phyloP scores from a whole-genome alignment of 2,888 invertebrate species.

The Caenorhabditis sp. region DNA sequence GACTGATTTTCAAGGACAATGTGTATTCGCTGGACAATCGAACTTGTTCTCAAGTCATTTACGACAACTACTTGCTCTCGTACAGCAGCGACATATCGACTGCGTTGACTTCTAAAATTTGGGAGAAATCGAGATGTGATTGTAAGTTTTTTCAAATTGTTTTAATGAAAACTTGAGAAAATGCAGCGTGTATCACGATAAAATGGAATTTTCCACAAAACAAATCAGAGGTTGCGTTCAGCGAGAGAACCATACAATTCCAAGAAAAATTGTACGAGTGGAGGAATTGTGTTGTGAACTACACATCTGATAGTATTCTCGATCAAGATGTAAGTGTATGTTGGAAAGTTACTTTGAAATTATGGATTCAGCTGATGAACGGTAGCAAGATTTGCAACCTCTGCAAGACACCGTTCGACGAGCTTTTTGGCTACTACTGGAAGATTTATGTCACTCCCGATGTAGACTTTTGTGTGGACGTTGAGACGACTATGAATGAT shows the following conservation, averaged over 20 bases:
- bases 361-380: constrained; percentile 35
- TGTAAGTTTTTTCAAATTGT: constrained; percentile 68
- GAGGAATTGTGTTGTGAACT: constrained; percentile 79
- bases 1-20: constrained; percentile 60
- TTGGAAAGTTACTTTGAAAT: neutral
- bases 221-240: constrained; percentile 69
- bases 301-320: constrained; percentile 39
- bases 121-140: constrained; percentile 79
- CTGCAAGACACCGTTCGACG: constrained; percentile 75
- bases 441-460: constrained; percentile 79
- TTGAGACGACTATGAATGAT: constrained; percentile 83
- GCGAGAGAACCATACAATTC: constrained; percentile 70
- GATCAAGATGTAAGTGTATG: constrained; percentile 2
- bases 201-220: constrained; percentile 72
- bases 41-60: constrained; percentile 80
- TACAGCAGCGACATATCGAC: constrained; percentile 77
- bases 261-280: constrained; percentile 72
- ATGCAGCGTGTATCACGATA: constrained; percentile 73
- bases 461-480: constrained; percentile 81
- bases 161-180: too few species aligned
- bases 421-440: constrained; percentile 80
- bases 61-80: constrained; percentile 79
- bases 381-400: constrained; percentile 69
- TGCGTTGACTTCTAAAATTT: constrained; percentile 74
- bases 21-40: constrained; percentile 72